phyloP scores from a whole-genome alignment of 2,888 invertebrate species.

The Tachina fera region DNA sequence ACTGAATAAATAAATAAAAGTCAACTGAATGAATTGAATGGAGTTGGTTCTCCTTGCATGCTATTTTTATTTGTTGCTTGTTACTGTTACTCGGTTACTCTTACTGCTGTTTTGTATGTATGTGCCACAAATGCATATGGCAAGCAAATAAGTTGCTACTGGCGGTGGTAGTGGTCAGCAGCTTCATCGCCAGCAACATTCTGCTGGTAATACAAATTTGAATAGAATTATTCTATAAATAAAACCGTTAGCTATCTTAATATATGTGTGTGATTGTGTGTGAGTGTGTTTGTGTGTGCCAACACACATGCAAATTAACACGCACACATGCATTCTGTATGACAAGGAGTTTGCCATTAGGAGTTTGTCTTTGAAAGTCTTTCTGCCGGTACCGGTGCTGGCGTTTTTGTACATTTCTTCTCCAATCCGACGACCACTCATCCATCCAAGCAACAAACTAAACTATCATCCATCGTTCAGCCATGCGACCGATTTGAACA shows the following conservation, averaged over 20 bases:
- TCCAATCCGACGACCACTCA: slow-evolving; percentile 65
- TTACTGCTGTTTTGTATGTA: slow-evolving; percentile 38
- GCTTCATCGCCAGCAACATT: slow-evolving; percentile 45
- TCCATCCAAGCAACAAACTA: slow-evolving; percentile 69
- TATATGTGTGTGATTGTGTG: neutral
- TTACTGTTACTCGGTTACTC: slow-evolving; percentile 64
- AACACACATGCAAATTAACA: slow-evolving; percentile 1
- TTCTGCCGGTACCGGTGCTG: slow-evolving; percentile 8
- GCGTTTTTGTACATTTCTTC: slow-evolving; percentile 16
- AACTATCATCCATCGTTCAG: slow-evolving; percentile 74
- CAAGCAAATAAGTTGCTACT: slow-evolving; percentile 26
- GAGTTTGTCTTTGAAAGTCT: slow-evolving; percentile 27
- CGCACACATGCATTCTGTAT: slow-evolving; percentile 2
- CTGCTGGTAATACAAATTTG: slow-evolving; percentile 80
- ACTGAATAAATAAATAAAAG: slow-evolving; percentile 34
- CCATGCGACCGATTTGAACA: slow-evolving; percentile 74
- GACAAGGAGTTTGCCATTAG: neutral
- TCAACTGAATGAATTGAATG: slow-evolving; percentile 57
- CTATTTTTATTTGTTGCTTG: slow-evolving; percentile 49
- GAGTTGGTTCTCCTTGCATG: slow-evolving; percentile 45
- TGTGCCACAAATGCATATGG: slow-evolving; percentile 48
- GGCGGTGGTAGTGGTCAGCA: slow-evolving; percentile 11
- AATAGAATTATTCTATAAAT: slow-evolving; percentile 81
- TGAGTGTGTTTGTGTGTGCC: neutral
- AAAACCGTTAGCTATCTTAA: slow-evolving; percentile 78